These are phyloP conservation scores for Lagorchestes hirsutus DNA, from an alignment of 2,797 vertebrate species.

Conservation along the genomic window DNA sequence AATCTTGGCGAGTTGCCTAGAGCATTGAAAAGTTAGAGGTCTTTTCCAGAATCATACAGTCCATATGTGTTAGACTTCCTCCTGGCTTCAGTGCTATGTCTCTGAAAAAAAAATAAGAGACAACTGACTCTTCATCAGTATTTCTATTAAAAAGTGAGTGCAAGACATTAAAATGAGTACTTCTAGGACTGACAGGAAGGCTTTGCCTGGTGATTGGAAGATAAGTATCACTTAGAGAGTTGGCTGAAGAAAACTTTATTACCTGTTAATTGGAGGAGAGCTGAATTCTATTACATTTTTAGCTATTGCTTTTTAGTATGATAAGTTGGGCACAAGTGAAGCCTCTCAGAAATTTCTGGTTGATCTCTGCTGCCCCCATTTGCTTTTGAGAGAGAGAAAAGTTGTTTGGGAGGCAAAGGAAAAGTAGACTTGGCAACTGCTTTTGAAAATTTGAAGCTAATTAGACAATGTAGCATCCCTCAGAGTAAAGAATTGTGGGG, in stretches of 20 bases:
- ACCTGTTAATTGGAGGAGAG: not conserved
- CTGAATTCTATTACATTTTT: not conserved
- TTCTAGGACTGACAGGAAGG: not conserved
- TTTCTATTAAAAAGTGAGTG: not conserved
- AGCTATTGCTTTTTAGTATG: not conserved
- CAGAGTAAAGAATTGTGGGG: not conserved
- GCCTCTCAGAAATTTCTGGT: not conserved
- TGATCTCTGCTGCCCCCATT: not conserved
- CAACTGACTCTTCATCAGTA: not conserved
- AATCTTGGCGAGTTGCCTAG: not conserved
- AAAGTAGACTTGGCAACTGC: not conserved
- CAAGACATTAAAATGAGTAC: not conserved
- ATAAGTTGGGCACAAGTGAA: not conserved
- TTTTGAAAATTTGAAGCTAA: not conserved
- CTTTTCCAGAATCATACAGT: not conserved
- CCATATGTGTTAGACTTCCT: not conserved
- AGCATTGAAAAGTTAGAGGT: not conserved
- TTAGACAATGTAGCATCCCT: not conserved
- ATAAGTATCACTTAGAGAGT: not conserved
- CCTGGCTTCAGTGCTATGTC: not conserved
- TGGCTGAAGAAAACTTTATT: not conserved
- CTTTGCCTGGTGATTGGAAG: not conserved
- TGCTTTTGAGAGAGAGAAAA: not conserved
- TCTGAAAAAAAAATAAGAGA: not conserved
- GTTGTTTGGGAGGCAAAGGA: not conserved